Base-by-base conservation (phyloP, 2,113 vertebrate genomes). In the Ginglymostoma cirratum region DNA sequence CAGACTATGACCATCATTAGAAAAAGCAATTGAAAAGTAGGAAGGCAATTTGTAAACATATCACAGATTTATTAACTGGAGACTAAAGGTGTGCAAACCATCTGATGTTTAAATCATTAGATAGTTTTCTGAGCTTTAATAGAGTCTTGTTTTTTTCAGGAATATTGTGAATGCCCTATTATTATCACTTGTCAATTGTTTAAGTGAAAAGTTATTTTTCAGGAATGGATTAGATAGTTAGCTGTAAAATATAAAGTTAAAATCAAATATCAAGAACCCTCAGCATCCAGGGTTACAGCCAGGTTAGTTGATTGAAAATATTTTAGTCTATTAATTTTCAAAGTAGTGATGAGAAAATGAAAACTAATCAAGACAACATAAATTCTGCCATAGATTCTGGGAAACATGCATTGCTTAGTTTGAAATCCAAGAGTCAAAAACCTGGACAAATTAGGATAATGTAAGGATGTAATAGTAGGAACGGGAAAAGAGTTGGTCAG, bases 321-420 rank as follows among this genome's bases (percentile, higher is more conserved):
- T 83, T 19, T 83, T 83, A 5, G 42, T 12, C 27, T 24, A 87
- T 93, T 67, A 93, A 6, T 66, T 65, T 66, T 65, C 89, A 93
- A 19, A 93, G 17, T 66, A 38, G n/a, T 92, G 61, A 66, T 38
- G 21, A 38, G 5, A 38, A 90, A 93, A 38, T 93, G 19, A 61
- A 93, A 93, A 45, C 61, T 66, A 65, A 19, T 66, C 89, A 38
- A n/a, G 89, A 66, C 89, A 93, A 66, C 61, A 93, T 24, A 38
- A 93, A 93, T 66, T 93, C 17, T 93, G 89, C 89, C 61, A 67
- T 66, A 67, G 89, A 38, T 93, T 93, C 89, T 38, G 21, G 89
- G 87, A 93, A 93, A 66, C 89, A 93, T 67, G 89, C 61, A 93
- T 23, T 93, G 34, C 34, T 93, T 61, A 66, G 61, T 66, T 93